These are phyloP conservation scores for Bombus sylvicola DNA, from an alignment of 1,140 invertebrate genomes.

Conservation along the genomic window DNA sequence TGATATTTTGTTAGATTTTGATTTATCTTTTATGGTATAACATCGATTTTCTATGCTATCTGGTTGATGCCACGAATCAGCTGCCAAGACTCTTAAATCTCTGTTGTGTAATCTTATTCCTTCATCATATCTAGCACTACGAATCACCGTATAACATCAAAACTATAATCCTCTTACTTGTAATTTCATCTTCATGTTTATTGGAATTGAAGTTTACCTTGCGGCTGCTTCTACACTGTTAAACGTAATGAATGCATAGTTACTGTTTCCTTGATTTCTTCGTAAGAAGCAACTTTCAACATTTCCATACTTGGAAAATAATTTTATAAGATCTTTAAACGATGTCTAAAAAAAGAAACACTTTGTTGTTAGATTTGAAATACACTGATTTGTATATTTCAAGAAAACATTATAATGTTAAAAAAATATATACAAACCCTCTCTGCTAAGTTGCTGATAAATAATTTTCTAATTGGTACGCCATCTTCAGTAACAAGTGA, in stretches of 20 bases:
- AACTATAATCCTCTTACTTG: not conserved
- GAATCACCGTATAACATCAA: conserved; percentile 35
- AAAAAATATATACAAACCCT: conserved; percentile 42
- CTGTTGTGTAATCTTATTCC: conserved; percentile 75
- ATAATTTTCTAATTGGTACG: conserved; percentile 78
- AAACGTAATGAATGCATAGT: conserved; percentile 79
- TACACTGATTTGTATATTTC: no score
- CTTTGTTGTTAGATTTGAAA: not conserved
- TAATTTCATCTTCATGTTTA: conserved; percentile 31
- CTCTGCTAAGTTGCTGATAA: conserved; percentile 78
- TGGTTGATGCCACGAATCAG: conserved; percentile 81
- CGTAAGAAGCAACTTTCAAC: conserved; percentile 77
- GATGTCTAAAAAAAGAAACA: conserved; percentile 73
- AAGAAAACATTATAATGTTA: not conserved
- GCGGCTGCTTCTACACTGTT: conserved; percentile 65
- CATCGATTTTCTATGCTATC: conserved; percentile 75
- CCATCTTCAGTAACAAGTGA: conserved; percentile 63
- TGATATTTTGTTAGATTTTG: conserved; percentile 16
- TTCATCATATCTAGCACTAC: conserved; percentile 71
- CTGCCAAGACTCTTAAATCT: conserved; percentile 74
- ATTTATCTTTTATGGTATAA: conserved; percentile 57
- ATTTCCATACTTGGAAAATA: conserved; percentile 77
- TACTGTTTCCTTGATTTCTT: conserved; percentile 72
- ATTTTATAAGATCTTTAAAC: conserved; percentile 70
- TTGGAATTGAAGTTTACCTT: conserved; percentile 67